A percentile compares a stretch with the other conserved stretches of the same genome.
These are phyloP conservation scores for Pelosia muscerda DNA, from an alignment of 2,888 invertebrate genomes.

Conservation along the genomic window DNA sequence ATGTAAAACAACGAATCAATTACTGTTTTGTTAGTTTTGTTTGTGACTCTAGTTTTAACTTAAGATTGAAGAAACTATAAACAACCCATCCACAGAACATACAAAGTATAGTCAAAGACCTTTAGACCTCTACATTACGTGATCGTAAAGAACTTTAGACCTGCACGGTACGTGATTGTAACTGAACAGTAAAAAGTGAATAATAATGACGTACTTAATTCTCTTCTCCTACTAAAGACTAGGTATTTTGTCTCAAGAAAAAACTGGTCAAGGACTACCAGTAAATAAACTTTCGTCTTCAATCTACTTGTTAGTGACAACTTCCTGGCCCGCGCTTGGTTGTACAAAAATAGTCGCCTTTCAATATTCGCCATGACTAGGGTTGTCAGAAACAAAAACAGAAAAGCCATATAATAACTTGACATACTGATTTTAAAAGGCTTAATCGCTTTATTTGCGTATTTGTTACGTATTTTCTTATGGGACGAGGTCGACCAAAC, in stretches of 20 bases:
- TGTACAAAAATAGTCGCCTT: conserved; percentile 5
- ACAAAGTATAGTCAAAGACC: background rate
- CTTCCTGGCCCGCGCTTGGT: conserved; percentile 5
- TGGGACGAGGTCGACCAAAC: background rate
- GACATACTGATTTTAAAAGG: background rate
- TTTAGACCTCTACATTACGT: background rate
- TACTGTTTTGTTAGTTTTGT: too few relatives aligned
- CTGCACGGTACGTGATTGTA: background rate
- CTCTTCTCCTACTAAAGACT: background rate
- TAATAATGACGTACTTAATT: conserved; percentile 11
- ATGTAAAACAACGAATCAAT: background rate
- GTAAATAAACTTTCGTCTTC: conserved; percentile 15
- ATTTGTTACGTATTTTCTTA: background rate
- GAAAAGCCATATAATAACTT: background rate
- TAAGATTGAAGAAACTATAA: background rate
- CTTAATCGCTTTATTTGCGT: background rate
- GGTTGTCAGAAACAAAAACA: background rate
- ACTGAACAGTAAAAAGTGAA: background rate
- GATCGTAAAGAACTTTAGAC: background rate
- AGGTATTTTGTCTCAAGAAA: conserved; percentile 4
- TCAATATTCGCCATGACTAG: background rate
- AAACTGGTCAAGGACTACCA: conserved; percentile 2
- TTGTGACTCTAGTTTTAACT: background rate
- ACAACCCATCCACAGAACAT: background rate
- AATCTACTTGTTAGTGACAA: background rate